phyloP scores from a whole-genome alignment of 2,113 vertebrate species.

The Mormoops blainvillei region DNA sequence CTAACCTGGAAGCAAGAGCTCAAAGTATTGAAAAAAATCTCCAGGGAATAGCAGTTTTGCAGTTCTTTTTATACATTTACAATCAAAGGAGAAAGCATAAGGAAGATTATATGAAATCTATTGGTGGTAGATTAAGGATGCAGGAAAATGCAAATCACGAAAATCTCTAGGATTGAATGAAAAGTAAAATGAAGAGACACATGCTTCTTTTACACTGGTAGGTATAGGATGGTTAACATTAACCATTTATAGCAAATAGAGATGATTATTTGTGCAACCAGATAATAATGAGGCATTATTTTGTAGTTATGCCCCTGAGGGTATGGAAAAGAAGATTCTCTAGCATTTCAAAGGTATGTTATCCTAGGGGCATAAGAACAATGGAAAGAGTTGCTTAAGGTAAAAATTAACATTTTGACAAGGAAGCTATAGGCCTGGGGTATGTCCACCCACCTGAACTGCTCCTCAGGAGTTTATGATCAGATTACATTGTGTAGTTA shows the following conservation, averaged over 20 bases:
- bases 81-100: neutral
- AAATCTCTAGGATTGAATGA: too few relatives aligned
- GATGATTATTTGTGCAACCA: neutral
- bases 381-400: neutral
- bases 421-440: neutral
- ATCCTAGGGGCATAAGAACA: neutral
- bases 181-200: too few relatives aligned
- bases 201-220: too few relatives aligned
- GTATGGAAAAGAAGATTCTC: neutral
- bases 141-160: too few relatives aligned
- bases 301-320: neutral
- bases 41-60: neutral
- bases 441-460: too few relatives aligned
- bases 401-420: neutral
- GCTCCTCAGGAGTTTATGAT: neutral
- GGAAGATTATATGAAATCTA: neutral
- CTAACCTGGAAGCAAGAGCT: neutral
- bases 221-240: neutral
- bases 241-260: neutral
- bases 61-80: neutral
- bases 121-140: neutral
- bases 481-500: neutral
- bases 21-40: neutral
- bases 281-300: neutral
- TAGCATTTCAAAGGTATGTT: neutral